Evolutionary conservation across 2,888 invertebrate genomes (phyloP).

Genomic region (Myathropa florea): DNA sequence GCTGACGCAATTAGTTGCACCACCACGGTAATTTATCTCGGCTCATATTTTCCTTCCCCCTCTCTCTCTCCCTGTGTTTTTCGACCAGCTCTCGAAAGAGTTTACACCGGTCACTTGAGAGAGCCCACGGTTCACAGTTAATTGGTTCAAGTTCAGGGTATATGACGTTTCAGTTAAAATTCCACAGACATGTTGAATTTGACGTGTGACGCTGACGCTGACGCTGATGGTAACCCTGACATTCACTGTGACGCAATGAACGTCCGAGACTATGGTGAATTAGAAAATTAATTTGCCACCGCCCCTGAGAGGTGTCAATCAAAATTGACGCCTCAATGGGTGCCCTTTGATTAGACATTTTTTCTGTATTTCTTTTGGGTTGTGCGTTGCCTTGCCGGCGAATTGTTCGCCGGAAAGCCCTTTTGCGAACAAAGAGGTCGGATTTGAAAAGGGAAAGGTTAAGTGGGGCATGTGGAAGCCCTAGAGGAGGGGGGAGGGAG

Average conservation of each 20-base stretch:
- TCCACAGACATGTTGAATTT: not conserved
- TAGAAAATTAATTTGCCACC: slow-evolving; percentile 65
- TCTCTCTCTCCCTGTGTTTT: no score
- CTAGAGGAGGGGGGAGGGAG: not conserved
- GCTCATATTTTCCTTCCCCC: not conserved
- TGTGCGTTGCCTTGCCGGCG: not conserved
- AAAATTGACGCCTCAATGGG: slow-evolving; percentile 51
- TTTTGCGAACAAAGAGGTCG: slow-evolving; percentile 9
- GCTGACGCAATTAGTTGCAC: slow-evolving; percentile 63
- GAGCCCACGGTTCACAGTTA: slow-evolving; percentile 50
- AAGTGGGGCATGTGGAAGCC: not conserved
- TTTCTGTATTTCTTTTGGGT: not conserved
- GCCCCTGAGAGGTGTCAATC: slow-evolving; percentile 56
- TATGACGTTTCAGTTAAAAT: not conserved
- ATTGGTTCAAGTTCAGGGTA: slow-evolving; percentile 60
- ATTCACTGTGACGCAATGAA: slow-evolving; percentile 40
- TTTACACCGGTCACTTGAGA: slow-evolving; percentile 31
- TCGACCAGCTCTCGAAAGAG: not conserved
- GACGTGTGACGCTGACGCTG: not conserved
- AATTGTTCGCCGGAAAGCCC: not conserved
- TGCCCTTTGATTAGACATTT: slow-evolving; percentile 7
- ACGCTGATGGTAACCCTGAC: slow-evolving; percentile 3
- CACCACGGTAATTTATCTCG: slow-evolving; percentile 63
- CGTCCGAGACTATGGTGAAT: slow-evolving; percentile 28
- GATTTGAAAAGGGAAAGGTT: not conserved